Percentiles rank a stretch among this genome's conserved stretches.
phyloP scores from a whole-genome alignment of 1,140 invertebrate genomes.

The Dreissena polymorpha region DNA sequence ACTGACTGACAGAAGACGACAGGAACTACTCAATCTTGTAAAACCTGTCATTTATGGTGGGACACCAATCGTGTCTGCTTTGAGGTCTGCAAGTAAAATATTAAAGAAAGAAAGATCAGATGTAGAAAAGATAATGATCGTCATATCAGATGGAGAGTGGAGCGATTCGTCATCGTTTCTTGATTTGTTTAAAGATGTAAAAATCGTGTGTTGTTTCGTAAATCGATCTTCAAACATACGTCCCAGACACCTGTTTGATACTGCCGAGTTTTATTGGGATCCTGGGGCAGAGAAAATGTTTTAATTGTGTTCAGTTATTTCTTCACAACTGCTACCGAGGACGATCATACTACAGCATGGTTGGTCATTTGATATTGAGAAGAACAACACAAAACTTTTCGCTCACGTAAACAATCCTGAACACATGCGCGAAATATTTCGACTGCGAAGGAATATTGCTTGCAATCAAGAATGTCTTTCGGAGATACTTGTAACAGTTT shows the following conservation, averaged over 20 bases:
- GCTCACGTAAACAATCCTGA: slow-evolving; percentile 35
- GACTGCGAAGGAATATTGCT: not conserved
- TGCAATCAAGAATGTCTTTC: too few species aligned
- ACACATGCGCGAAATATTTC: not conserved
- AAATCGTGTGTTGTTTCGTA: slow-evolving; percentile 37
- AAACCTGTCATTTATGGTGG: slow-evolving; percentile 34
- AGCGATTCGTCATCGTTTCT: too few species aligned
- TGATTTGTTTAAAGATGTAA: too few species aligned
- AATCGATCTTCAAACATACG: not conserved
- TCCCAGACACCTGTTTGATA: not conserved
- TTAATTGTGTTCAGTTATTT: slow-evolving; percentile 13
- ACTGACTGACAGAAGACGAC: not conserved
- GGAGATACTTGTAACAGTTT: slow-evolving; percentile 14
- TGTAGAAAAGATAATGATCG: not conserved
- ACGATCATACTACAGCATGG: slow-evolving; percentile 5
- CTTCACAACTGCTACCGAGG: not conserved
- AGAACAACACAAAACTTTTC: slow-evolving; percentile 32
- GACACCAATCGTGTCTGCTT: not conserved
- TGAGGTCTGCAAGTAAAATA: not conserved
- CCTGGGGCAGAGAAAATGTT: slow-evolving; percentile 23
- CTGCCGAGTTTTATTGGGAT: not conserved
- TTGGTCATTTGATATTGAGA: slow-evolving; percentile 11
- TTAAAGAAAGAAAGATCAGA: too few species aligned
- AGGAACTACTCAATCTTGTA: slow-evolving; percentile 5
- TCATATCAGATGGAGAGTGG: too few species aligned